phyloP scores from a whole-genome alignment of 2,888 invertebrate species.

The Xylophagus ater region DNA sequence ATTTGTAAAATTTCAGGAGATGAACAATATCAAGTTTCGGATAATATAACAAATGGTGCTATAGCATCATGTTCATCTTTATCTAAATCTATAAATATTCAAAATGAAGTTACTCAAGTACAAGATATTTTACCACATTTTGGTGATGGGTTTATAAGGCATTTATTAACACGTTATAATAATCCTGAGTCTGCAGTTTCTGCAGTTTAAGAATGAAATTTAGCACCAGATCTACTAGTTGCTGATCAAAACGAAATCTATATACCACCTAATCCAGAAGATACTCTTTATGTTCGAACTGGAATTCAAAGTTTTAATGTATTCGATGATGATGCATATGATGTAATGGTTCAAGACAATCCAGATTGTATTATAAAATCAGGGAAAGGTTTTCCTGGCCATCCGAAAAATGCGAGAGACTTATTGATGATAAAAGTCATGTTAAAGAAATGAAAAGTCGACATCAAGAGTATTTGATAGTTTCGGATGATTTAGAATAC shows the following conservation, averaged over 20 bases:
- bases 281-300: slow-evolving; percentile 43
- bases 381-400: slow-evolving; percentile 39
- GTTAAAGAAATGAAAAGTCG: slow-evolving; percentile 44
- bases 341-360: slow-evolving; percentile 51
- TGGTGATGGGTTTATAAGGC: slow-evolving; percentile 62
- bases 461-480: slow-evolving; percentile 48
- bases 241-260: slow-evolving; percentile 46
- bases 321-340: slow-evolving; percentile 65
- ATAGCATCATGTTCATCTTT: too few relatives aligned
- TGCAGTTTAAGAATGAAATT: slow-evolving; percentile 60
- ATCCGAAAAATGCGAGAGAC: slow-evolving; percentile 47
- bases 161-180: slow-evolving; percentile 65
- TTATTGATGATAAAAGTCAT: slow-evolving; percentile 59
- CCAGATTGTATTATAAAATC: slow-evolving; percentile 49
- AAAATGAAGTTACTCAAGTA: slow-evolving; percentile 38
- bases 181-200: slow-evolving; percentile 68
- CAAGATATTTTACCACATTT: slow-evolving; percentile 62
- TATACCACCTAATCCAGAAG: slow-evolving; percentile 52
- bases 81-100: slow-evolving; percentile 31
- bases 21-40: too few relatives aligned
- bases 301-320: slow-evolving; percentile 53
- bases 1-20: too few relatives aligned
- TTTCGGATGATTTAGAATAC: slow-evolving; percentile 51
- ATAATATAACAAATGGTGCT: too few relatives aligned
- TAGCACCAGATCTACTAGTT: slow-evolving; percentile 35